These are phyloP conservation scores for Saguinus midas DNA, from an alignment of 2,113 vertebrate species.

Conservation along the genomic window DNA sequence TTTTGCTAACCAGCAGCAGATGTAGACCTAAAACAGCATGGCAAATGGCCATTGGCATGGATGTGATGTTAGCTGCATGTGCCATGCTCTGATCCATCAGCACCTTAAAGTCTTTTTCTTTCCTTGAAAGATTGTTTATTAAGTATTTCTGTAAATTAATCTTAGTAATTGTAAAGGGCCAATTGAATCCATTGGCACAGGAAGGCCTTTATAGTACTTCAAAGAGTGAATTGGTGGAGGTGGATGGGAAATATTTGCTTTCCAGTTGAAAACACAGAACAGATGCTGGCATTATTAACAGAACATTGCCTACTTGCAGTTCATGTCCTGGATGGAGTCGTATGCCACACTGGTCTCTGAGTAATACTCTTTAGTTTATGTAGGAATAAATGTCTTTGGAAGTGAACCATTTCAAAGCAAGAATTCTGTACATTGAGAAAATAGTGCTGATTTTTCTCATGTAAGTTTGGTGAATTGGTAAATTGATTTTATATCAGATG, in stretches of 20 bases:
- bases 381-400: constrained; percentile 35
- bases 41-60: constrained; percentile 61
- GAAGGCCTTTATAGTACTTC: constrained; percentile 65
- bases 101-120: constrained; percentile 18
- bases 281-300: constrained; percentile 76
- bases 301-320: constrained; percentile 63
- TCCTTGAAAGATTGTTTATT: constrained; percentile 77
- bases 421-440: neutral
- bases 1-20: constrained; percentile 74
- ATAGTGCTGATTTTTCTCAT: neutral
- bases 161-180: constrained; percentile 61
- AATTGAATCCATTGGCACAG: constrained; percentile 64
- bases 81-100: neutral
- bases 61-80: neutral
- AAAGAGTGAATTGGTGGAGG: constrained; percentile 61
- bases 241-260: constrained; percentile 79
- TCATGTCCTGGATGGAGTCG: constrained; percentile 27
- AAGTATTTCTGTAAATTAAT: constrained; percentile 76
- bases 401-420: neutral
- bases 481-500: neutral
- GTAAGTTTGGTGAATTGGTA: neutral
- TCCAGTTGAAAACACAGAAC: constrained; percentile 76
- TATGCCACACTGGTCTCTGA: neutral
- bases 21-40: constrained; percentile 56
- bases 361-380: neutral